phyloP scores from a whole-genome alignment of 53 echinoderm and acorn worm genomes.

The Holothuria scabra region DNA sequence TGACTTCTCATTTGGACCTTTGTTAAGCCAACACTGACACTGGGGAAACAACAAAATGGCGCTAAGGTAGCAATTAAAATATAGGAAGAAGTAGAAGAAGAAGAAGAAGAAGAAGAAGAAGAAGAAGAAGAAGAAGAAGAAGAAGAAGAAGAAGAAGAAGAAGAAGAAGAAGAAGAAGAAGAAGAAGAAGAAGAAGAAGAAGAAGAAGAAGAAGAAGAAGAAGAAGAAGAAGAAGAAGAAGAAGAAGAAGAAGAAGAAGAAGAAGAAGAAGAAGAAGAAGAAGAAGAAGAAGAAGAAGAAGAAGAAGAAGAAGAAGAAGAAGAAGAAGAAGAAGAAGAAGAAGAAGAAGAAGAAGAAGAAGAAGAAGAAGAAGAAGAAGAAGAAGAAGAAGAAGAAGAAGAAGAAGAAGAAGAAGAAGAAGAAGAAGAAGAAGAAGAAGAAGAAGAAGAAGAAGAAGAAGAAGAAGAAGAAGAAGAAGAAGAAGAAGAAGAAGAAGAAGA shows the following conservation, averaged over 20 bases:
- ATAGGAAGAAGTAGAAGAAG: no score
- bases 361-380: neutral
- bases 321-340: neutral
- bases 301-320: neutral
- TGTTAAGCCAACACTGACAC: no score
- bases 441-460: neutral
- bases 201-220: neutral
- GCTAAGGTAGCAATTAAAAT: no score
- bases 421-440: neutral
- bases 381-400: neutral
- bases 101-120: no score
- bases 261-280: neutral
- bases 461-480: neutral
- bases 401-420: neutral
- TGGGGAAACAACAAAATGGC: no score
- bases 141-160: neutral
- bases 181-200: neutral
- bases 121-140: no score
- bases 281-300: neutral
- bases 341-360: conserved; percentile 7
- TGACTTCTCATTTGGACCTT: no score
- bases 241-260: neutral
- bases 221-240: neutral
- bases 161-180: neutral
- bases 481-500: neutral